Conservation (phyloP, 2,113 vertebrate species). For the Cairina moschata region DNA sequence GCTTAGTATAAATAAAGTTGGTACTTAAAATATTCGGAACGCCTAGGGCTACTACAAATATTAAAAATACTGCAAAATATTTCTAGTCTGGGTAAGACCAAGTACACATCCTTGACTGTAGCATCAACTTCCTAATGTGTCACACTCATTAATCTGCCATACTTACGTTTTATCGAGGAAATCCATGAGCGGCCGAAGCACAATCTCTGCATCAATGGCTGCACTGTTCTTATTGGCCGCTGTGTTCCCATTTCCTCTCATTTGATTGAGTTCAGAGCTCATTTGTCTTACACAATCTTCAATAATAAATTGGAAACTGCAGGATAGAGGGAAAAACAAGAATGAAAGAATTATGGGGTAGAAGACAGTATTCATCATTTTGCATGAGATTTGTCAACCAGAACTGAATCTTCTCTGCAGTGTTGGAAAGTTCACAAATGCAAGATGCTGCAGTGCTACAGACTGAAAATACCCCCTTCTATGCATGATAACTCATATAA, state of each 20-base stretch:
- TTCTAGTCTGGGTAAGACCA: not conserved
- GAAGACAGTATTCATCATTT: not conserved
- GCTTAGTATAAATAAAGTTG: not conserved
- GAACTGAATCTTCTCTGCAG: not conserved
- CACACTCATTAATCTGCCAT: not conserved
- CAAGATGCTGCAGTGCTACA: not conserved
- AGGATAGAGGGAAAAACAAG: not conserved
- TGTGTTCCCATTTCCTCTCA: constrained; percentile 82
- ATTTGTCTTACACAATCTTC: constrained; percentile 96
- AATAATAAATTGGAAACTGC: constrained; percentile 90
- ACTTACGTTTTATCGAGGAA: constrained; percentile 95
- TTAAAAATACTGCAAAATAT: not conserved
- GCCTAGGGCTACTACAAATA: not conserved
- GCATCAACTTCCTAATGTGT: not conserved
- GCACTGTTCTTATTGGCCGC: constrained; percentile 85
- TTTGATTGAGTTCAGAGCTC: constrained; percentile 91
- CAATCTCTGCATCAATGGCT: constrained; percentile 91
- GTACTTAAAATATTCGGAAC: not conserved
- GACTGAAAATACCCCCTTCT: not conserved
- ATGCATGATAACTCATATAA: not conserved
- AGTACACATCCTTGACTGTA: not conserved
- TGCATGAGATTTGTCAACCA: not conserved
- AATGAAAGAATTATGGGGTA: not conserved
- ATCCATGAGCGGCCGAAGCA: constrained; percentile 94
- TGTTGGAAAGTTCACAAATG: not conserved